These are phyloP conservation scores for Leptopilina myrica DNA, from an alignment of 2,888 invertebrate genomes.

Conservation along the genomic window DNA sequence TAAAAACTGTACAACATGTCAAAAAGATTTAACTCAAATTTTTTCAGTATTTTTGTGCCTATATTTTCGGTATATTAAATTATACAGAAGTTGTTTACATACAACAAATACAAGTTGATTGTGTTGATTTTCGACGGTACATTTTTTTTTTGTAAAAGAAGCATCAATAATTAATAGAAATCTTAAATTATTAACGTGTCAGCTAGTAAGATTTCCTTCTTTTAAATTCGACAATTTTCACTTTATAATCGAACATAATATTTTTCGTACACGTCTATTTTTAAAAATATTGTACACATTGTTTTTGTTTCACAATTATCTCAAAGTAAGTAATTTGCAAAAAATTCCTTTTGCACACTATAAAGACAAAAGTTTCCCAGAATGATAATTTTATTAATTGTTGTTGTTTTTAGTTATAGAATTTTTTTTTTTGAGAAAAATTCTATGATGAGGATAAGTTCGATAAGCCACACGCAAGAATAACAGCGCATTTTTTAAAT, in stretches of 20 bases:
- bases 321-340: neutral
- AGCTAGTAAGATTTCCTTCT: neutral
- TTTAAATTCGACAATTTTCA: neutral
- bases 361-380: neutral
- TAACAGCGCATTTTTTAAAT: slow-evolving; percentile 1
- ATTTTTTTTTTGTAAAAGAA: slow-evolving; percentile 19
- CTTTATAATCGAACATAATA: slow-evolving; percentile 5
- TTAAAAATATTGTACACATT: slow-evolving; percentile 31
- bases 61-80: slow-evolving; percentile 35
- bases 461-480: slow-evolving; percentile 38
- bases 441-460: slow-evolving; percentile 16
- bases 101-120: slow-evolving; percentile 35
- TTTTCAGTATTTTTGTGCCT: slow-evolving; percentile 59
- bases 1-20: neutral
- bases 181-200: neutral
- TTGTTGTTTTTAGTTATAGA: neutral
- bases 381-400: neutral
- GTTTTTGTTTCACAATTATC: neutral
- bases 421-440: neutral
- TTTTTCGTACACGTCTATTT: neutral
- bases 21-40: slow-evolving; percentile 43
- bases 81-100: slow-evolving; percentile 33
- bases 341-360: neutral
- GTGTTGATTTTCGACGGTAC: slow-evolving; percentile 34
- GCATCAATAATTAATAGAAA: slow-evolving; percentile 1